Base-by-base conservation (phyloP, 2,888 invertebrate species). In the Endomychus coccineus region DNA sequence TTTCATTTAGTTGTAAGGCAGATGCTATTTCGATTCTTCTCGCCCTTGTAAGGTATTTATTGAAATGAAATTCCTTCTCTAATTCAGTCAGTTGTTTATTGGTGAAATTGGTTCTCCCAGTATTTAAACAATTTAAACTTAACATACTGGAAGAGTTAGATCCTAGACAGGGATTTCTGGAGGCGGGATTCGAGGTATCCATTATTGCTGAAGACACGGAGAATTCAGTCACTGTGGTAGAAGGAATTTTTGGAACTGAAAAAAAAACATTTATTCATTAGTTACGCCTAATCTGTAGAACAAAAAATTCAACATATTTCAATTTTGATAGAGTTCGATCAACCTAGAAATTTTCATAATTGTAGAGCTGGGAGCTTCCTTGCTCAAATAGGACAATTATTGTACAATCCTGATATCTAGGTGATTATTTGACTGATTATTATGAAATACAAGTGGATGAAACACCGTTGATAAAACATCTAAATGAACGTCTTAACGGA, bases 61-160 rank as follows among this genome's bases (percentile, higher is more conserved):
- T 96, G 70, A 95, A 97, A 67, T 97, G 97, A 71, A 97, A 98
- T 68, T 98, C 97, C 64, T 98, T 98, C 66, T 98, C 98, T 49
- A 98, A 75, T 68, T 98, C 98, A 2, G 97, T 98, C 46, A 98
- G 78, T 66, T 98, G 98, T 68, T 97, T 97, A 69, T 97, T 98
- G 50, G 96, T 96, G 73, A 98, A 98, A 71, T 98, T 98, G 22
- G 98, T 98, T 35, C 98, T 76, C 19, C 95, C 95, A 9, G 90
- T 88, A 70, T 87, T 88, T 48, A 74, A 58, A 42, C 69, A 70
- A 45, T 67, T 71, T 27, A 70, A 60, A 31, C 58, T 62, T 14
- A 63, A 40, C 17, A 59, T 44, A 37, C 51, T 59, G 39, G 68
- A 66, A 48, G 71, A 67, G 11, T 69, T 70, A 3, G 62, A 56